Percentiles rank a stretch among this genome's conserved stretches.
Evolutionary conservation across 2,113 vertebrate genomes (phyloP).

Genomic region (Solenodon paradoxus): DNA sequence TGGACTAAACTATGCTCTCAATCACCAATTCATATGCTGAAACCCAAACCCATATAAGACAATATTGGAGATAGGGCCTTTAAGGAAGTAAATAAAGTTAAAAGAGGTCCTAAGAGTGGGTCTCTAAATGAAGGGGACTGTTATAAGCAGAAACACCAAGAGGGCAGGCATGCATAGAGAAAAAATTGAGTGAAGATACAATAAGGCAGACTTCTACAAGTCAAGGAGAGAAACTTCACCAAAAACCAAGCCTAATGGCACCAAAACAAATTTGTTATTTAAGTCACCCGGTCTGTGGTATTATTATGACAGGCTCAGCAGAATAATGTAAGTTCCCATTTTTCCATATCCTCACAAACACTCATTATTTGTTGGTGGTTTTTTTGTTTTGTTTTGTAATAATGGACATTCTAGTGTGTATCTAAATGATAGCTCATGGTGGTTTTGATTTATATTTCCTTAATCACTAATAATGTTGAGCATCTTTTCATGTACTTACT

Average conservation of each 20-base stretch:
- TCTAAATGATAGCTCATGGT: neutral
- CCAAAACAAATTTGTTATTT: neutral
- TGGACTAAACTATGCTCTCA: neutral
- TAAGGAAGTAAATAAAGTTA: neutral
- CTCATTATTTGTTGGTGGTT: neutral
- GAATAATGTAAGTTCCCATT: neutral
- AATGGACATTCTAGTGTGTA: neutral
- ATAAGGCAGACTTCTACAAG: neutral
- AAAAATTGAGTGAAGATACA: neutral
- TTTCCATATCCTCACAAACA: neutral
- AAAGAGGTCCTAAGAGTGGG: neutral
- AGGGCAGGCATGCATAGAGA: neutral
- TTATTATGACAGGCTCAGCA: neutral
- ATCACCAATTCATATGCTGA: neutral
- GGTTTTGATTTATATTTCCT: neutral
- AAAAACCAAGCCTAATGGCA: neutral
- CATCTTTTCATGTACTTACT: neutral
- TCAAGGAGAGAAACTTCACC: neutral
- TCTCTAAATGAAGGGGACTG: neutral
- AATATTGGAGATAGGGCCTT: neutral
- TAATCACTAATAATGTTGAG: neutral
- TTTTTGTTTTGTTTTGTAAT: neutral
- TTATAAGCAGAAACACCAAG: neutral
- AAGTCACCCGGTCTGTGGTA: neutral
- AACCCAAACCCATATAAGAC: neutral